Evolutionary conservation across 2,888 invertebrate species (phyloP).

Genomic region (Punctoribates punctum): DNA sequence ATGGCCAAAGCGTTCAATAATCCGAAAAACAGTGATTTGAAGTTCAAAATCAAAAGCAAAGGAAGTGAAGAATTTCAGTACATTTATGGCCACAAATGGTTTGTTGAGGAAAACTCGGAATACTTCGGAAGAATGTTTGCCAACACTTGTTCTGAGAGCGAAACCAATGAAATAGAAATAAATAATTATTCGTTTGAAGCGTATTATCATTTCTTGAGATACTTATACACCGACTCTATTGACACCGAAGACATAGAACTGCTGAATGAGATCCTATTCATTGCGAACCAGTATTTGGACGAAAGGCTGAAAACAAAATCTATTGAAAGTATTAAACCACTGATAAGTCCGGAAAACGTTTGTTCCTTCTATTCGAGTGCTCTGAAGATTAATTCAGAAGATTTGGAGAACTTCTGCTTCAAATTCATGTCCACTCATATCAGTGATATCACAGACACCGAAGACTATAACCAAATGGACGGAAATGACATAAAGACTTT

Average conservation of each 20-base stretch:
- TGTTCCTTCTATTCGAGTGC: constrained; percentile 15
- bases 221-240: constrained; percentile 15
- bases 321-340: background rate
- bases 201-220: background rate
- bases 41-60: background rate
- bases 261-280: background rate
- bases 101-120: background rate
- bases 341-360: background rate
- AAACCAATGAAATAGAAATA: constrained; percentile 9
- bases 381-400: background rate
- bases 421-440: background rate
- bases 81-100: constrained; percentile 29
- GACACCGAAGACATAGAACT: background rate
- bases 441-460: background rate
- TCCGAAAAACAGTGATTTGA: constrained; percentile 6
- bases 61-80: too few relatives aligned
- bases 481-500: background rate
- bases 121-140: constrained; percentile 6
- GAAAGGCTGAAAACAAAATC: background rate
- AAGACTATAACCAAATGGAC: constrained; percentile 6
- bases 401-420: background rate
- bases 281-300: constrained; percentile 3
- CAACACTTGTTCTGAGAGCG: background rate
- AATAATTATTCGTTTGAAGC: background rate
- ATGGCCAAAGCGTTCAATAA: constrained; percentile 9